phyloP scores from a whole-genome alignment of 1,140 invertebrate genomes.

The Cotesia chilonis region DNA sequence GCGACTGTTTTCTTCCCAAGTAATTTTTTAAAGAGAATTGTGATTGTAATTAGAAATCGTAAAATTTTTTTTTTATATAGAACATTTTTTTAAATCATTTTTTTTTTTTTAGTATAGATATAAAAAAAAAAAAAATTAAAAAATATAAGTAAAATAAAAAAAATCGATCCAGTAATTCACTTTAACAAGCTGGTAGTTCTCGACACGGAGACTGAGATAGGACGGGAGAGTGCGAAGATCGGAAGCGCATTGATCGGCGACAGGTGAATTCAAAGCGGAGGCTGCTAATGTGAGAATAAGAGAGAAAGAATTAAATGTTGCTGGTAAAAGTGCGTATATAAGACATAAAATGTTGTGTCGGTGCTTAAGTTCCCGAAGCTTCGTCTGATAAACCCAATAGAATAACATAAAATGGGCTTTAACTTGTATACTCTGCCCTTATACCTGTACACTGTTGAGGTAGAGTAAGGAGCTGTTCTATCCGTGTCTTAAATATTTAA shows the following conservation, averaged over 20 bases:
- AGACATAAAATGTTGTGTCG: slow-evolving; percentile 9
- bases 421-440: no score
- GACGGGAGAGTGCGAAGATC: slow-evolving; percentile 33
- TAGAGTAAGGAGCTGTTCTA: not conserved
- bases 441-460: no score
- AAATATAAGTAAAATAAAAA: slow-evolving; percentile 18
- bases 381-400: slow-evolving; percentile 10
- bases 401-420: not conserved
- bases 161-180: slow-evolving; percentile 11
- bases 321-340: slow-evolving; percentile 8
- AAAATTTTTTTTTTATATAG: no score
- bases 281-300: slow-evolving; percentile 4
- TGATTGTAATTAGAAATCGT: no score
- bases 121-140: not conserved
- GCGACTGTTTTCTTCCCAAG: slow-evolving; percentile 6
- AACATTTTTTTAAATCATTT: no score
- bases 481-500: slow-evolving; percentile 54
- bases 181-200: slow-evolving; percentile 33
- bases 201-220: slow-evolving; percentile 26
- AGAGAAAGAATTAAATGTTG: no score
- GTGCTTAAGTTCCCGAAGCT: no score
- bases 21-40: not conserved
- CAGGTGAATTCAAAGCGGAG: slow-evolving; percentile 34
- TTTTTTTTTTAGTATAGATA: no score
- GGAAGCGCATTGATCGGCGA: slow-evolving; percentile 24